Evolutionary conservation across 2,113 vertebrate species (phyloP).

Genomic region (Clinocottus analis): DNA sequence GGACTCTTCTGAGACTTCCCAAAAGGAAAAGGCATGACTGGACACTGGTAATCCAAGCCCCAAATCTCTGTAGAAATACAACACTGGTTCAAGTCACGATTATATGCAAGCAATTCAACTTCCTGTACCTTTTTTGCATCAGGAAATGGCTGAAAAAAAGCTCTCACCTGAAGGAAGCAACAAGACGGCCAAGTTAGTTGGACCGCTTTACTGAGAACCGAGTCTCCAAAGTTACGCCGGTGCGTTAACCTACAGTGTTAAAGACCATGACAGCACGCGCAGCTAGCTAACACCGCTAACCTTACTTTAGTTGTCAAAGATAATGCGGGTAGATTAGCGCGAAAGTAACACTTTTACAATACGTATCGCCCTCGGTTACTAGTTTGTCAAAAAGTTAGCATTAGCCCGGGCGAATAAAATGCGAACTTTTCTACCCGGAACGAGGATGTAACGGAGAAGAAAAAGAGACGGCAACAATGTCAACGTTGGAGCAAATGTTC

Average conservation of each 20-base stretch:
- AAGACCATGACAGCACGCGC: conserved; percentile 19
- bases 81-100: background rate
- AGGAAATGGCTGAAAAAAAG: conserved; percentile 50
- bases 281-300: conserved; percentile 24
- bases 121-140: conserved; percentile 45
- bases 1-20: conserved; percentile 87
- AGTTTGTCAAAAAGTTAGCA: background rate
- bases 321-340: background rate
- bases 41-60: conserved; percentile 21
- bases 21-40: conserved; percentile 86
- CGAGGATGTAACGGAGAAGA: background rate
- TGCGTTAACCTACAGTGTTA: conserved; percentile 2
- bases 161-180: conserved; percentile 27
- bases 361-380: background rate
- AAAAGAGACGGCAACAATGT: conserved; percentile 30
- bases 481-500: conserved; percentile 18
- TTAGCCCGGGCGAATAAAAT: background rate
- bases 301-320: conserved; percentile 3
- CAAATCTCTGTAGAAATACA: conserved; percentile 34
- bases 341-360: background rate
- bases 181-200: background rate
- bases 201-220: background rate
- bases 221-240: background rate
- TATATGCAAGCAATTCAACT: conserved; percentile 23
- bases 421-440: background rate